These are phyloP conservation scores for Caenorhabditis sp. DNA, from an alignment of 2,888 invertebrate species.

Conservation along the genomic window DNA sequence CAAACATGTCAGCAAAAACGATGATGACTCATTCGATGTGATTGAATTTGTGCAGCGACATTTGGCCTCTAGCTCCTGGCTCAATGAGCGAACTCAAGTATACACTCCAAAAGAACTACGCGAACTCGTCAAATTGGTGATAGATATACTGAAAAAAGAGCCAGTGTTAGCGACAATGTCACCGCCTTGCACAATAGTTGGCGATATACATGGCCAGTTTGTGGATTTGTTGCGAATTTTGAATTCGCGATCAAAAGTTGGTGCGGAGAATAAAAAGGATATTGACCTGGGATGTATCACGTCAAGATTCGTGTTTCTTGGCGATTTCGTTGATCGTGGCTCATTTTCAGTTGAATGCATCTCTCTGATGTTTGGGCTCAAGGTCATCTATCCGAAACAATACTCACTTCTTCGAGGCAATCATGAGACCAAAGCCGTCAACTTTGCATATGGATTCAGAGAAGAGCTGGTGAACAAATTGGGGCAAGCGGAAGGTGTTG, in stretches of 20 bases:
- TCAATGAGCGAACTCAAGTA: too few relatives aligned
- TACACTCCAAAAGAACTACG: too few relatives aligned
- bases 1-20: too few relatives aligned
- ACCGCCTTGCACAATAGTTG: too few relatives aligned
- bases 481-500: neutral
- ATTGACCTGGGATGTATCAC: neutral
- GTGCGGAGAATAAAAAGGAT: neutral
- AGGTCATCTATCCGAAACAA: conserved; percentile 19
- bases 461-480: neutral
- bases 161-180: too few relatives aligned
- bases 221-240: too few relatives aligned
- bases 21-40: too few relatives aligned
- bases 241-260: neutral
- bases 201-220: too few relatives aligned
- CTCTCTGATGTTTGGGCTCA: conserved; percentile 28
- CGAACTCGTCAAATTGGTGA: too few relatives aligned
- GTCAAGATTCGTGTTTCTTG: conserved; percentile 30
- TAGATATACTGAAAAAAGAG: too few relatives aligned
- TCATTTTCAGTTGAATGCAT: conserved; percentile 39
- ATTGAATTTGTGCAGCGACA: too few relatives aligned
- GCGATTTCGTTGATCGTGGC: conserved; percentile 43
- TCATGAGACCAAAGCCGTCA: conserved; percentile 43
- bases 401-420: conserved; percentile 44
- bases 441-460: conserved; percentile 35
- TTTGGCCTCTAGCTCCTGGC: too few relatives aligned